Evolutionary conservation across 2,113 vertebrate genomes (phyloP), one percentile per base, ranked within the genome.

Genomic region (Progne subis): DNA sequence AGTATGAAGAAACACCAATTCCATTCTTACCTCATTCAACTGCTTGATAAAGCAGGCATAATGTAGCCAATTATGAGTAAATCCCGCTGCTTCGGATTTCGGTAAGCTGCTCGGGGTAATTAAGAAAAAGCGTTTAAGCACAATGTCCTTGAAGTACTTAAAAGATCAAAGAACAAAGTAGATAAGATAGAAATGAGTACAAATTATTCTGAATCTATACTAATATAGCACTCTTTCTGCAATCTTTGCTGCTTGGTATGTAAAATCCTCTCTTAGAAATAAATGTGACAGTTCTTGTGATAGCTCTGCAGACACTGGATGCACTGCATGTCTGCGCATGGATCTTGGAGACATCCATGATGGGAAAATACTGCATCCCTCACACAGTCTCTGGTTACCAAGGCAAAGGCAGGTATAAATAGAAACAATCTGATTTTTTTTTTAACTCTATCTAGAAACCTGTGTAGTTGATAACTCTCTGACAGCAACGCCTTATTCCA

Each of bases 351-450:
- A 43, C 39, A 89, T 68, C 82, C 46, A 1, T 13, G 39, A 56
- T 44, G 74, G 84, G 91, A 87, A 85, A 85, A 69, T 72, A 53
- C 94, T 72, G 74, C 89, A 87, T 87, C 82, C 67, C 79, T 89
- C 84, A 94, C 4, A 7, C 61, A 87, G 84, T 50, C 77, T 85
- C 91, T 72, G 74, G 95, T 95, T 96, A 94, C 95, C 93, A 96
- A 75, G 94, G 96, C 89, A 95, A 95, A 95, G n/a, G 55, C 70
- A 90, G 70, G 50, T 94, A 68, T 79, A 80, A 91, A 86, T 86
- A 90, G 90, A 86, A 87, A 89, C 63, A 87, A 47, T 90, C 84
- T 72, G 89, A 78, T 47, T 46, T 82, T 70, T 85, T 43, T 56
- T 25, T 4, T 1, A 91, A 72, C 83, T 67, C 56, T 52, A 63